A percentile compares a stretch with the other conserved stretches of the same genome.
Evolutionary conservation across 2,113 vertebrate species (phyloP).

Genomic region (Vidua macroura): DNA sequence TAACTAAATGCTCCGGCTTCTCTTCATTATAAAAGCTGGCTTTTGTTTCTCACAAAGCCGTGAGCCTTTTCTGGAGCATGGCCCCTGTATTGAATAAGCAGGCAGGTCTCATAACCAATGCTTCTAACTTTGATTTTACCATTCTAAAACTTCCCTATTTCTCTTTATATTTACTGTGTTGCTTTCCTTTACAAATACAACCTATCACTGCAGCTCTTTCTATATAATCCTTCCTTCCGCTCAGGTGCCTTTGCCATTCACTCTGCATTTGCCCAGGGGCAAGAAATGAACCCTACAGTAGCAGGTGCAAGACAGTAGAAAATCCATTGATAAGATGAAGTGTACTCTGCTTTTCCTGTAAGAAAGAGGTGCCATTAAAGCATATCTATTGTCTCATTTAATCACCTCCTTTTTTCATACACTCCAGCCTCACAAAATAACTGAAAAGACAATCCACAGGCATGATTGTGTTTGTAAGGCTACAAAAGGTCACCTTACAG

Average conservation of each 20-base stretch:
- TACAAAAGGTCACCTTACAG: conserved; percentile 43
- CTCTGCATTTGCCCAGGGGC: conserved; percentile 11
- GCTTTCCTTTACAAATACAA: background rate
- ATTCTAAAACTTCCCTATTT: background rate
- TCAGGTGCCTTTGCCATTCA: conserved; percentile 21
- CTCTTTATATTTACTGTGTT: background rate
- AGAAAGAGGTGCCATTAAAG: conserved; percentile 21
- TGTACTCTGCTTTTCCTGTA: background rate
- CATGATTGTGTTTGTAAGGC: conserved; percentile 40
- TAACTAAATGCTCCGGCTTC: background rate
- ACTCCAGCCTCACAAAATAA: conserved; percentile 28
- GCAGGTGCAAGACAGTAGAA: conserved; percentile 39
- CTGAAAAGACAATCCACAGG: conserved; percentile 41
- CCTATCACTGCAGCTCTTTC: background rate
- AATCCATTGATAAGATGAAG: conserved; percentile 39
- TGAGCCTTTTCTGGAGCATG: background rate
- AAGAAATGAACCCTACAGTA: background rate
- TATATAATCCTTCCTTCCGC: background rate
- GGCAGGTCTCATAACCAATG: background rate
- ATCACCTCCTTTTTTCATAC: conserved; percentile 33
- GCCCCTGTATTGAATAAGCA: background rate
- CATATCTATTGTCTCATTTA: conserved; percentile 49
- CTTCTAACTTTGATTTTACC: background rate
- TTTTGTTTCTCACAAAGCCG: background rate
- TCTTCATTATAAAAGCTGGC: background rate